Evolutionary conservation across 2,797 vertebrate species (phyloP).

Genomic region (Carapus acus): DNA sequence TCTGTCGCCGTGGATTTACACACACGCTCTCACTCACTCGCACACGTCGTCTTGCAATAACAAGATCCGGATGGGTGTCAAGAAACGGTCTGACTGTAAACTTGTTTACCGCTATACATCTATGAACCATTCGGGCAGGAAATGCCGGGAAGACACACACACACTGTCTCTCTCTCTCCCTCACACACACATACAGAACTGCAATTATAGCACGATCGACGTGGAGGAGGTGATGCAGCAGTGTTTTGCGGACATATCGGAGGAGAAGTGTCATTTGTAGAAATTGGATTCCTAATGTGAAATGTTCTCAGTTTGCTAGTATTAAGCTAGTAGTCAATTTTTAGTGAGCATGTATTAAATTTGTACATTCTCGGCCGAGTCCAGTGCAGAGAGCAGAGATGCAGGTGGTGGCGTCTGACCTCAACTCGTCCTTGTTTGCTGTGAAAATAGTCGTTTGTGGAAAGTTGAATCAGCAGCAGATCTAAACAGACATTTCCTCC

Average conservation of each 20-base stretch:
- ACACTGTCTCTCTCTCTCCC: background rate
- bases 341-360: slow-evolving; percentile 1
- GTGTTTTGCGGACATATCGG: too few species aligned
- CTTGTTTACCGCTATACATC: too few species aligned
- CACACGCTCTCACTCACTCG: background rate
- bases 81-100: too few species aligned
- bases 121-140: slow-evolving; percentile 6
- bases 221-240: slow-evolving; percentile 6
- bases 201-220: slow-evolving; percentile 2
- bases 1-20: slow-evolving; percentile 20
- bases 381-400: background rate
- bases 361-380: background rate
- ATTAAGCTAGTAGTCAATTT: too few species aligned
- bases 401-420: background rate
- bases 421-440: background rate
- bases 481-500: slow-evolving; percentile 14
- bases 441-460: background rate
- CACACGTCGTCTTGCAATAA: background rate
- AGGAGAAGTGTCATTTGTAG: too few species aligned
- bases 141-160: slow-evolving; percentile 11
- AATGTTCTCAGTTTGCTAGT: too few species aligned
- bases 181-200: slow-evolving; percentile 5
- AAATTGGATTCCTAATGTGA: too few species aligned
- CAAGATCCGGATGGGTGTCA: too few species aligned
- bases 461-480: background rate